These are phyloP conservation scores for Heterodera filipjevi DNA, from an alignment of 2,888 invertebrate species.

Conservation along the genomic window DNA sequence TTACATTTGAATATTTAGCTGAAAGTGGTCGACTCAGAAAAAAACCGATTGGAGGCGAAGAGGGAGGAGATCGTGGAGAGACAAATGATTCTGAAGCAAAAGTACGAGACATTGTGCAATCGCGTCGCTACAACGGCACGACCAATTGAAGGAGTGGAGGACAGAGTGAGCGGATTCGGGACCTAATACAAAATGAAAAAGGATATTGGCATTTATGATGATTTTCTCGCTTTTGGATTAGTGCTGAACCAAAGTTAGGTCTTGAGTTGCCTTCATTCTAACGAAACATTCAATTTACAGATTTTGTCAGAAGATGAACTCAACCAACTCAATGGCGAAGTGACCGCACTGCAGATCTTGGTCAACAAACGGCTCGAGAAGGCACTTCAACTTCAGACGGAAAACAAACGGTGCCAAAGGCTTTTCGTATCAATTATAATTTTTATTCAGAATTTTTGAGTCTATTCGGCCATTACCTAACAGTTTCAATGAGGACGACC, in stretches of 20 bases:
- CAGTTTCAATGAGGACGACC: constrained; percentile 20
- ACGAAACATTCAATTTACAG: neutral
- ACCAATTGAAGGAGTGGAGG: neutral
- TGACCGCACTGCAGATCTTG: neutral
- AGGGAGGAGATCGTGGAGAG: neutral
- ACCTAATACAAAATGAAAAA: neutral
- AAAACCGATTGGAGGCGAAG: neutral
- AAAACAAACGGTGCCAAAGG: constrained; percentile 18
- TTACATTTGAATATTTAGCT: neutral
- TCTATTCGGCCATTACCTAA: constrained; percentile 3
- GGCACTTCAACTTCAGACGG: constrained; percentile 24
- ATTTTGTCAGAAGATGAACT: constrained; percentile 20
- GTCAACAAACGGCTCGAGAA: constrained; percentile 27
- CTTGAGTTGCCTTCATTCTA: too few species aligned
- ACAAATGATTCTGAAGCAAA: neutral
- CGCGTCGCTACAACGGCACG: neutral
- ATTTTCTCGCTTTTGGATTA: neutral
- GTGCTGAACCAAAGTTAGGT: too few species aligned
- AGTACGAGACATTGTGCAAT: neutral
- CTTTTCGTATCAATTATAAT: neutral
- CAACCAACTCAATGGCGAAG: neutral
- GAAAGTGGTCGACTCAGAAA: neutral
- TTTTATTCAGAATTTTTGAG: constrained; percentile 27
- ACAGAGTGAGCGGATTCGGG: neutral
- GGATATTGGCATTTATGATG: too few species aligned